phyloP scores from a whole-genome alignment of 1,140 invertebrate species.

The Spodoptera litura region DNA sequence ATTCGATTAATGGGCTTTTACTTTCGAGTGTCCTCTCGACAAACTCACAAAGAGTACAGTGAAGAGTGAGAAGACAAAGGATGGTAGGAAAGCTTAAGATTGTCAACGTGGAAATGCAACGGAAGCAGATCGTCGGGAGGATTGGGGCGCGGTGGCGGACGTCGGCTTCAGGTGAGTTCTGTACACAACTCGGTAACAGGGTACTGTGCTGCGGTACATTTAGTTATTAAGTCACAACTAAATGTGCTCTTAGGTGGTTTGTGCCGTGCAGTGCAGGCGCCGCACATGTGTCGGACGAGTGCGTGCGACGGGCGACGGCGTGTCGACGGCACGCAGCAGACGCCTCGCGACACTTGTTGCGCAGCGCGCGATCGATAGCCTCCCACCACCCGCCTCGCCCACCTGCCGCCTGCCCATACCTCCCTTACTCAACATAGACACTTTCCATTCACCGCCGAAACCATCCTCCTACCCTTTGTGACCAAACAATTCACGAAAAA shows the following conservation, averaged over 20 bases:
- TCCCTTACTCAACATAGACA: constrained; percentile 48
- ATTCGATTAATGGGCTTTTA: constrained; percentile 16
- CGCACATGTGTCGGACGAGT: not conserved
- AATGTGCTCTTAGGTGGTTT: not conserved
- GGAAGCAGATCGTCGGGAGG: not conserved
- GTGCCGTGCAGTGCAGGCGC: constrained; percentile 14
- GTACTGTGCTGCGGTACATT: too few relatives aligned
- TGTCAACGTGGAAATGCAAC: not conserved
- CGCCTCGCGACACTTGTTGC: constrained; percentile 72
- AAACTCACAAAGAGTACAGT: not conserved
- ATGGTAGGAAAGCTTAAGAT: not conserved
- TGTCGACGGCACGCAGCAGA: constrained; percentile 41
- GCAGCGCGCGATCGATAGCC: constrained; percentile 74
- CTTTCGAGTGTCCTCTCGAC: not conserved
- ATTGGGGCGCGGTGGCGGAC: not conserved
- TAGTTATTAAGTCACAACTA: too few relatives aligned
- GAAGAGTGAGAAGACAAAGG: not conserved
- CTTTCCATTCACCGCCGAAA: constrained; percentile 59
- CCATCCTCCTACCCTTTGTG: constrained; percentile 47
- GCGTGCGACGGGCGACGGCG: constrained; percentile 8
- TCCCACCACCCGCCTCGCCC: constrained; percentile 57
- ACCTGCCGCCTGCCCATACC: constrained; percentile 27
- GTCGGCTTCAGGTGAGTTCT: not conserved
- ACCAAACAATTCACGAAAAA: constrained; percentile 3
- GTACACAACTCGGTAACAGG: too few relatives aligned